These are phyloP conservation scores for Metridium senile DNA, from an alignment of 92 coral and sea anemone species.

Conservation along the genomic window DNA sequence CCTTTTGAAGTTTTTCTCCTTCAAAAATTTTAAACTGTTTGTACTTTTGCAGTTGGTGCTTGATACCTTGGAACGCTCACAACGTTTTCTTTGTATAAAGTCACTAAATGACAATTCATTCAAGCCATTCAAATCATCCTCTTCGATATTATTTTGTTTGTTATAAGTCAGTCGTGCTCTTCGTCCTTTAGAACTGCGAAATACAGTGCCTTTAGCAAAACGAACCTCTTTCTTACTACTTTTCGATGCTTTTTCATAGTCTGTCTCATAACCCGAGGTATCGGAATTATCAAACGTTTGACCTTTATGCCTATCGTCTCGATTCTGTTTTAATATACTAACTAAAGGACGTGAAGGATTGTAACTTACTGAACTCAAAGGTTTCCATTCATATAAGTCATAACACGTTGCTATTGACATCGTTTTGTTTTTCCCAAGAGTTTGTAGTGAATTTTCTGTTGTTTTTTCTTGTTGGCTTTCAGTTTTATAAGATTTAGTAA, in stretches of 20 bases:
- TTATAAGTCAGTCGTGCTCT: not conserved
- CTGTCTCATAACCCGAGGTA: constrained; percentile 18
- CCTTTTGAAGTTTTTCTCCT: not conserved
- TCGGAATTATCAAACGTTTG: constrained; percentile 6
- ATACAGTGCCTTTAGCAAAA: constrained; percentile 53
- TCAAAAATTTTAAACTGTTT: not conserved
- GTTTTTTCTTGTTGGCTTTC: not conserved
- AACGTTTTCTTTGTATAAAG: constrained; percentile 35
- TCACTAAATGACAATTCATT: constrained; percentile 41
- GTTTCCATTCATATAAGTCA: constrained; percentile 61
- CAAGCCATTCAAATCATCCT: not conserved
- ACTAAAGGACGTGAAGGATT: constrained; percentile 25
- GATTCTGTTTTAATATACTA: constrained; percentile 33
- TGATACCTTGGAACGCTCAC: constrained; percentile 8
- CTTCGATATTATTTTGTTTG: not conserved
- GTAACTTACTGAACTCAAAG: constrained; percentile 5
- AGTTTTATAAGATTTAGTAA: not conserved
- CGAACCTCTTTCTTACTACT: constrained; percentile 27
- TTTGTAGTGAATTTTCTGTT: not conserved
- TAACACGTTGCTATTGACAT: constrained; percentile 59
- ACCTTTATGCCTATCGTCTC: constrained; percentile 5
- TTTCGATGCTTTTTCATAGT: not conserved
- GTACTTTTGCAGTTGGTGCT: not conserved
- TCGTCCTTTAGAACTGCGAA: constrained; percentile 18
- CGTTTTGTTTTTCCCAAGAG: not conserved